Evolutionary conservation across 2,113 vertebrate genomes (phyloP).

Genomic region (Spermophilus dauricus): DNA sequence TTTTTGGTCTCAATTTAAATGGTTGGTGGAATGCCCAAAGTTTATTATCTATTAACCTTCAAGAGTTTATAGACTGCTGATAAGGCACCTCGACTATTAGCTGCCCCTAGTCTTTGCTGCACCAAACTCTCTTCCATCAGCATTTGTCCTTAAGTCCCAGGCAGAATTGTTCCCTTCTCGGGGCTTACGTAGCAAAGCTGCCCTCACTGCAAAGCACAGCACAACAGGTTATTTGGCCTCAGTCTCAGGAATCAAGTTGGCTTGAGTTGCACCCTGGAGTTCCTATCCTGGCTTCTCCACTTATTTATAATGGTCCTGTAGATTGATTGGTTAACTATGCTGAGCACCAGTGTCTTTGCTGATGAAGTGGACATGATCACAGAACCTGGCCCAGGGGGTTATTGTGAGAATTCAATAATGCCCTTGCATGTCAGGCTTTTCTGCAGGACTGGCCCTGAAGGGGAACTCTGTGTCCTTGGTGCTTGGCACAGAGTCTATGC

Average conservation of each 20-base stretch:
- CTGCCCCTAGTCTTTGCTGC: neutral
- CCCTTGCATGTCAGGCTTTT: neutral
- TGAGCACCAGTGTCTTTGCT: neutral
- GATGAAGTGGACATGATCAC: neutral
- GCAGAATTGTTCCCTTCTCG: neutral
- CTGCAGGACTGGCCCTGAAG: neutral
- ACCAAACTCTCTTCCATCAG: neutral
- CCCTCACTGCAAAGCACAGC: neutral
- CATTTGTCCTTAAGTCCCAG: neutral
- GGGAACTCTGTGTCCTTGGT: neutral
- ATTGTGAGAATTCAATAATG: neutral
- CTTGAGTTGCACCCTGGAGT: neutral
- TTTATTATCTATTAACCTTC: neutral
- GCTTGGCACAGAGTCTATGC: neutral
- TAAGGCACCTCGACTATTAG: neutral
- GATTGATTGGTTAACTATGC: neutral
- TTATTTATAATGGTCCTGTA: neutral
- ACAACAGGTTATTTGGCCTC: rapidly evolving
- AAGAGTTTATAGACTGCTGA: neutral
- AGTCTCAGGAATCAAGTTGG: neutral
- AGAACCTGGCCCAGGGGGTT: neutral
- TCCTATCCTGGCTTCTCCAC: neutral
- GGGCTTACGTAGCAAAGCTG: neutral
- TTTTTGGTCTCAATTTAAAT: neutral
- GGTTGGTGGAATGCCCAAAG: neutral